Evolutionary conservation across 2,113 vertebrate species (phyloP), one percentile per base, ranked within the genome.

Genomic region (Loxodonta africana): DNA sequence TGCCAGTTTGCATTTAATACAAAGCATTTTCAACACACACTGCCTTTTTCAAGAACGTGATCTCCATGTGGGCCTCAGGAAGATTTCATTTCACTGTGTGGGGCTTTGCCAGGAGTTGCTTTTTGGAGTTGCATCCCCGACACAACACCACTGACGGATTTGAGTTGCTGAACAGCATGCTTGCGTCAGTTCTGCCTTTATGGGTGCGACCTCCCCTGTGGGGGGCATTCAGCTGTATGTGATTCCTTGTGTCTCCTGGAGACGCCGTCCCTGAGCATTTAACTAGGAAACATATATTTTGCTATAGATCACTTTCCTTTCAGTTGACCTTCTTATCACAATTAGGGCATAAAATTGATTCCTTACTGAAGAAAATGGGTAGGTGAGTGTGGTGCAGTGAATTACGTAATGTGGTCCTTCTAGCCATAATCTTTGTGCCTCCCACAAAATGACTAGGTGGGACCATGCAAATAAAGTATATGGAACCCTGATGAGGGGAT

Each of bases 91-190:
- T 12, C 3, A 12, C 53, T 73, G n/a, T 9, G 5, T 26, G 78
- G 44, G 6, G 2, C 8, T 12, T n/a, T n/a, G 0, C 5, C 0
- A 0, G 3, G 33, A 48, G 1, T 0, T 11, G 15, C 0, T 37
- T 46, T n/a, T 46, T 7, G 33, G 57, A 62, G 10, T 8, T 21
- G 0, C 4, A 1, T 65, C 71, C 1, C 25, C 0, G 1, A n/a
- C 48, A 12, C 62, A 8, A 14, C 7, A 0, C 6, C 21, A 1
- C 81, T 18, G n/a, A 53, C 6, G 51, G 26, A 5, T 3, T 0
- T 33, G 17, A 23, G 76, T 8, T 23, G n/a, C 82, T 4, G 0
- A 0, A 2, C 1, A 2, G 1, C 48, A 0, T 0, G 9, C 15
- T 1, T 1, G 0, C 2, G 2, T 26, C 46, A 0, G 7, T 2